Conservation (phyloP, 2,888 invertebrate genomes). For the Tenthredo livida region DNA sequence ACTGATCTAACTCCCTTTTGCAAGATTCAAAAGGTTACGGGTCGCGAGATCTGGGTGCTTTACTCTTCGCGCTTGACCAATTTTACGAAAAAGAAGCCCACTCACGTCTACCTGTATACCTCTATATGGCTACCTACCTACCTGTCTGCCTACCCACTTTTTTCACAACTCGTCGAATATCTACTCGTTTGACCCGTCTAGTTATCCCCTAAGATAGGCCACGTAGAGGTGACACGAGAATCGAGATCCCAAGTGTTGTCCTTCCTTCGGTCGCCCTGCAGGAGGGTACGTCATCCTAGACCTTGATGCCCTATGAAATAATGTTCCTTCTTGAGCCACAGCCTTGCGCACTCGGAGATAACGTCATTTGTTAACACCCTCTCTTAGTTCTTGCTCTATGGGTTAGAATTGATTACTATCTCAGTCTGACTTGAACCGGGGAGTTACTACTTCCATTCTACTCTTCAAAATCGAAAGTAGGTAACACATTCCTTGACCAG, state of each 20-base stretch:
- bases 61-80: slow-evolving; percentile 27
- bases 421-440: not conserved
- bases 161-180: slow-evolving; percentile 40
- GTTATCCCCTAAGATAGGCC: slow-evolving; percentile 45
- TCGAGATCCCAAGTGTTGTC: slow-evolving; percentile 2
- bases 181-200: slow-evolving; percentile 29
- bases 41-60: not conserved
- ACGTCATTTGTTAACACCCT: slow-evolving; percentile 36
- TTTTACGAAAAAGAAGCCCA: not conserved
- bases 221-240: slow-evolving; percentile 16
- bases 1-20: slow-evolving; percentile 8
- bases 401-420: not conserved
- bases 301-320: slow-evolving; percentile 30
- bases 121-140: not conserved
- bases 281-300: slow-evolving; percentile 11
- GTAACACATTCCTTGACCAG: not conserved
- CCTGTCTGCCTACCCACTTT: not conserved
- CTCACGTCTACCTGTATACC: not conserved
- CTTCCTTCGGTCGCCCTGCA: not conserved
- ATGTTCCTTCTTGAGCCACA: slow-evolving; percentile 22
- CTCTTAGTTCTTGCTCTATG: not conserved
- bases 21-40: slow-evolving; percentile 8
- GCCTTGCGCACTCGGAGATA: slow-evolving; percentile 31
- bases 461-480: not conserved
- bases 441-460: not conserved